These are phyloP conservation scores for Deroplatys truncata DNA, from an alignment of 2,888 invertebrate genomes.

Conservation along the genomic window DNA sequence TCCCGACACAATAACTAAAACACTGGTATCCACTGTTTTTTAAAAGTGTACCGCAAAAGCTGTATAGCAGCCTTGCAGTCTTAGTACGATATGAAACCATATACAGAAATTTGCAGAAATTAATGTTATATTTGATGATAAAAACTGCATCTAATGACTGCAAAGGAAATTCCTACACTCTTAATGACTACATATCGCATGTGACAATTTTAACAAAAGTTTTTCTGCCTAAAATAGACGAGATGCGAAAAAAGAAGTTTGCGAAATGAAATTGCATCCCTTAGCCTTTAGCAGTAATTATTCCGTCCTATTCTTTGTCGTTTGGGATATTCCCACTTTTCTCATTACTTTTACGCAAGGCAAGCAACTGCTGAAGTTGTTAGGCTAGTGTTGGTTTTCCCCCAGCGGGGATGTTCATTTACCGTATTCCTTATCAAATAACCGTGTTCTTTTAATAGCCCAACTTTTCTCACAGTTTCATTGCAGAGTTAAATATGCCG, in stretches of 20 bases:
- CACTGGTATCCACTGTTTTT: too few relatives aligned
- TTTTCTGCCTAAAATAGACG: background rate
- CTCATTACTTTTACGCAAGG: background rate
- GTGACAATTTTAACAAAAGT: background rate
- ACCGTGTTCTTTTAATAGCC: background rate
- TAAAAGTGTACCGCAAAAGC: too few relatives aligned
- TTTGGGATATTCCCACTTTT: background rate
- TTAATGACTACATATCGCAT: background rate
- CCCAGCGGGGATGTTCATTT: background rate
- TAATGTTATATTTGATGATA: too few relatives aligned
- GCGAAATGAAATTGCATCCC: background rate
- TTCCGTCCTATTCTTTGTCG: background rate
- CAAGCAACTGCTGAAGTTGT: background rate
- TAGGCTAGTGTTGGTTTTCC: background rate
- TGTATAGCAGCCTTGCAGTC: too few relatives aligned
- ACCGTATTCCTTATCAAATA: background rate
- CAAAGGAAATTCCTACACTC: too few relatives aligned
- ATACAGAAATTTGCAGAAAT: too few relatives aligned
- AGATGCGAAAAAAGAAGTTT: background rate
- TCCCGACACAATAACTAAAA: too few relatives aligned
- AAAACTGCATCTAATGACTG: too few relatives aligned
- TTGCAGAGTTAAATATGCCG: background rate
- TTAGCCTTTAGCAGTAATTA: background rate
- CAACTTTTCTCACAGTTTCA: background rate
- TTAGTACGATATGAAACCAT: too few relatives aligned